Conservation (phyloP, 1,140 invertebrate species). For the Marisa cornuarietis region DNA sequence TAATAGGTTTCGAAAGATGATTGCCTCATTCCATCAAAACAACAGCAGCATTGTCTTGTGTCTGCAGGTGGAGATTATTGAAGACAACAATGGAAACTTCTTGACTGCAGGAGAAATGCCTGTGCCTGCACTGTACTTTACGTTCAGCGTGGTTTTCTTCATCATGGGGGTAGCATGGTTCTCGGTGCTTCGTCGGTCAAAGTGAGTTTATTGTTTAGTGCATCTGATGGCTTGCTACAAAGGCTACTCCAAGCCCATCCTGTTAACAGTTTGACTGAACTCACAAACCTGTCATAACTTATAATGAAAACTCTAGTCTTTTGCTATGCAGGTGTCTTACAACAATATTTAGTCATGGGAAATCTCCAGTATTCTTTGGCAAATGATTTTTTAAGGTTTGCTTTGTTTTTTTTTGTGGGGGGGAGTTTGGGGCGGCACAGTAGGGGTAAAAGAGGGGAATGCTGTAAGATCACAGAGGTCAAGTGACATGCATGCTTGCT, state of each 20-base stretch:
- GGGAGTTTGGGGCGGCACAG: no score
- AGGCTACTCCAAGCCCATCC: neutral
- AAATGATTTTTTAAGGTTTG: no score
- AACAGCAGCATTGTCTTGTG: neutral
- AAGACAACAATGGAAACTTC: slow-evolving; percentile 85
- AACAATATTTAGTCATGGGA: no score
- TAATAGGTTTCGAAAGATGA: no score
- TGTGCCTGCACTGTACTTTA: slow-evolving; percentile 89
- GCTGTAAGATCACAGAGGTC: neutral
- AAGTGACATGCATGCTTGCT: neutral
- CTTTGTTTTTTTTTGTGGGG: no score
- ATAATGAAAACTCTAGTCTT: no score
- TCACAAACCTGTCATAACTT: no score
- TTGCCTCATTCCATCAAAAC: no score
- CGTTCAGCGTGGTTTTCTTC: slow-evolving; percentile 91
- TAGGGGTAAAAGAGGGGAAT: no score
- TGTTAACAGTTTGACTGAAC: no score
- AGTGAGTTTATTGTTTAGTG: slow-evolving; percentile 20
- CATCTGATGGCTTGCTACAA: neutral
- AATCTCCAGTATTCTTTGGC: no score
- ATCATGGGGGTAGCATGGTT: slow-evolving; percentile 91
- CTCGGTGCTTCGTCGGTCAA: slow-evolving; percentile 81
- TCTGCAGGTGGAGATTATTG: slow-evolving; percentile 72
- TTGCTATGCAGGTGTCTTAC: no score
- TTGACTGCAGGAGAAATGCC: slow-evolving; percentile 98